Conservation (phyloP, 2,888 invertebrate genomes). For the Scaptomyza cyrtandrae region DNA sequence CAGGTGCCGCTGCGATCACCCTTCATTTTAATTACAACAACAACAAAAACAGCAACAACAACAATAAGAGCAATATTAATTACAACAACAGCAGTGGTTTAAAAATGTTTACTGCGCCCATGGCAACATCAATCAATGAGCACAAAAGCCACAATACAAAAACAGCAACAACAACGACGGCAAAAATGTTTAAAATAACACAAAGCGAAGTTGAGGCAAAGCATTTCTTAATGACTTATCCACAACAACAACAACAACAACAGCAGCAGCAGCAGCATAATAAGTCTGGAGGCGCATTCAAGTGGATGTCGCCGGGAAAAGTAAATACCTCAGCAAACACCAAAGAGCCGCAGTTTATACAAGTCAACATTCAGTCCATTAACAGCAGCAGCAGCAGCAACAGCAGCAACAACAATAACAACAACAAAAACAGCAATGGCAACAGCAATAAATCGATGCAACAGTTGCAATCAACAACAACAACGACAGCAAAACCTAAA, state of each 20-base stretch:
- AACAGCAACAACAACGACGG: constrained; percentile 26
- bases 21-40: constrained; percentile 60
- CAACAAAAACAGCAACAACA: constrained; percentile 22
- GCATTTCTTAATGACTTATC: constrained; percentile 44
- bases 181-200: constrained; percentile 46
- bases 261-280: constrained; percentile 11
- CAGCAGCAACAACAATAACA: constrained; percentile 15
- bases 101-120: constrained; percentile 37
- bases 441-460: constrained; percentile 17
- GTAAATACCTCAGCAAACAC: constrained; percentile 55
- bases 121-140: constrained; percentile 35
- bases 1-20: constrained; percentile 51
- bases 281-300: constrained; percentile 30
- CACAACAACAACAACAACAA: constrained; percentile 31
- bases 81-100: constrained; percentile 38
- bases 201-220: constrained; percentile 43
- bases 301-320: constrained; percentile 44
- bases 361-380: constrained; percentile 41
- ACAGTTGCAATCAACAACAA: constrained; percentile 25
- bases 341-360: constrained; percentile 49
- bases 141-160: constrained; percentile 54
- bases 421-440: too few species aligned
- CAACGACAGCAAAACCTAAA: constrained; percentile 51
- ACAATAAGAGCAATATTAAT: constrained; percentile 33
- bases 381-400: constrained; percentile 30